Conservation (phyloP, 2,888 invertebrate genomes). For the Dicyrtomina minuta region DNA sequence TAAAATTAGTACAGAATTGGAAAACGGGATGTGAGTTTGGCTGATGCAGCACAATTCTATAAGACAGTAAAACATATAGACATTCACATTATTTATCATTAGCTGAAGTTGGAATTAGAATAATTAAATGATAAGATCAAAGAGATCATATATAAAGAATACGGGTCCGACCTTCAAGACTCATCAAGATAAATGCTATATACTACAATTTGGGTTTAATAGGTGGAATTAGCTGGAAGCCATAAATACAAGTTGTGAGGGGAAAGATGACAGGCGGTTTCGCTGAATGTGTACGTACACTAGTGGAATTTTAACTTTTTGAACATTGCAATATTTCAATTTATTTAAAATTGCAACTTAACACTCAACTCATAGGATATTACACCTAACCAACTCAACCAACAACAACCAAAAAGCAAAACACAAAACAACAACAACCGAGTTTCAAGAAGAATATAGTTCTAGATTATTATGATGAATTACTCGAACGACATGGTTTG, state of each 20-base stretch:
- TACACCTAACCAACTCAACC: no score
- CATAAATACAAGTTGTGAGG: constrained; percentile 5
- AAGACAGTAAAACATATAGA: not conserved
- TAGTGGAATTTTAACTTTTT: no score
- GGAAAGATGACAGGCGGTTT: not conserved
- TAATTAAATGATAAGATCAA: constrained; percentile 9
- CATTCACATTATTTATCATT: not conserved
- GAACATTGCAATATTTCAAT: no score
- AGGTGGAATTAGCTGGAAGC: not conserved
- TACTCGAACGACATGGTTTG: no score
- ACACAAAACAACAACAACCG: no score
- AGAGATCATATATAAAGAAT: no score
- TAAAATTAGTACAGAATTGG: not conserved
- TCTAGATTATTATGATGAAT: no score
- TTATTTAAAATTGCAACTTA: no score
- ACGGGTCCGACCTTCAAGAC: not conserved
- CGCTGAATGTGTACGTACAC: no score
- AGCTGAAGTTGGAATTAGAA: not conserved
- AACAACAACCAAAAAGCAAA: no score
- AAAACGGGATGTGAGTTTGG: not conserved
- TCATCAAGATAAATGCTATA: not conserved
- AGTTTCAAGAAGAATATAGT: no score
- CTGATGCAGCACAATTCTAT: not conserved
- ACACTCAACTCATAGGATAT: no score
- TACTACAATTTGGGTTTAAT: not conserved